These are phyloP conservation scores for Papilio polyxenes DNA, from an alignment of 1,140 invertebrate species.

Conservation along the genomic window DNA sequence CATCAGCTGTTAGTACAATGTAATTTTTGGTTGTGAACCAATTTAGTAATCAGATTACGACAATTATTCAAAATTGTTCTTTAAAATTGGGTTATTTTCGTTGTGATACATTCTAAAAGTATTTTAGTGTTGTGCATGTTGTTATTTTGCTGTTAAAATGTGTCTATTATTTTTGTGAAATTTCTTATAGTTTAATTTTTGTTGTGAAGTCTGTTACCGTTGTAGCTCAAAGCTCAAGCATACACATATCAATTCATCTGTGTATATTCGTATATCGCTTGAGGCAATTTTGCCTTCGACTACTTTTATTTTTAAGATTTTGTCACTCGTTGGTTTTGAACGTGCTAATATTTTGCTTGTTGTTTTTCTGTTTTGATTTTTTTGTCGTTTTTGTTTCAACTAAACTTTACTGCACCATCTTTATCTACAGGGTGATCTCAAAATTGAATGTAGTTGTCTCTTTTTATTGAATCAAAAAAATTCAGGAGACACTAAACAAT, in stretches of 20 bases:
- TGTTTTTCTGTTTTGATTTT: constrained; percentile 16
- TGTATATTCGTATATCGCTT: constrained; percentile 42
- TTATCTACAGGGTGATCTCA: constrained; percentile 20
- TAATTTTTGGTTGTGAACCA: constrained; percentile 14
- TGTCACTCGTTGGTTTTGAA: constrained; percentile 39
- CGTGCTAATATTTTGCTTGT: constrained; percentile 27
- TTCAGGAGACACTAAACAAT: background rate
- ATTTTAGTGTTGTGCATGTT: background rate
- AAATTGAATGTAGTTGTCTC: constrained; percentile 2
- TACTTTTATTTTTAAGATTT: constrained; percentile 43
- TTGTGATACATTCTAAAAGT: background rate
- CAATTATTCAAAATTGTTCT: background rate
- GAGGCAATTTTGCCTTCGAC: constrained; percentile 36
- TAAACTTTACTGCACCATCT: constrained; percentile 20
- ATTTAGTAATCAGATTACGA: background rate
- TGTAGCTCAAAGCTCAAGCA: constrained; percentile 71
- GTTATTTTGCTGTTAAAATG: constrained; percentile 42
- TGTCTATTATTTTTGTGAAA: constrained; percentile 36
- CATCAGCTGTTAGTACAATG: background rate
- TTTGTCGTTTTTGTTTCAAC: constrained; percentile 9
- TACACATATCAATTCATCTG: constrained; percentile 66
- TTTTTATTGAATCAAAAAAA: background rate
- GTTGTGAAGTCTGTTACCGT: constrained; percentile 70
- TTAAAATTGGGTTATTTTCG: background rate
- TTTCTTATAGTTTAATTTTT: constrained; percentile 45